Evolutionary conservation across 2,113 vertebrate genomes (phyloP).

Genomic region (Octodon degus): DNA sequence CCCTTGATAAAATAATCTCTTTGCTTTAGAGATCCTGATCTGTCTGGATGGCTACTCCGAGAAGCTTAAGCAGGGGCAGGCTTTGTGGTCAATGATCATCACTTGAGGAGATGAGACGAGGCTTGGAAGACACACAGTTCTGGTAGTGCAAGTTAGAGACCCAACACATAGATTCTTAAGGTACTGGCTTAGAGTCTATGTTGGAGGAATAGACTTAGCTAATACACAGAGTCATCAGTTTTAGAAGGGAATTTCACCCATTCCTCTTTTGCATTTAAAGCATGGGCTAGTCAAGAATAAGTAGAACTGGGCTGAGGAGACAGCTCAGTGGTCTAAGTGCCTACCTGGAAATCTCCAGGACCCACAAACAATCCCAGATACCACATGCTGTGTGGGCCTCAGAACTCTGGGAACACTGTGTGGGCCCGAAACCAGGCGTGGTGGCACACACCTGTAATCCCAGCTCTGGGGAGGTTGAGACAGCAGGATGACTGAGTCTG

Average conservation of each 20-base stretch:
- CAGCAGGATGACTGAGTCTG: too few relatives aligned
- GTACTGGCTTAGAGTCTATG: not conserved
- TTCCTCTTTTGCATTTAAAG: not conserved
- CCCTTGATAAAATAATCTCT: not conserved
- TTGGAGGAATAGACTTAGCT: not conserved
- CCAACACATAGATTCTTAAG: not conserved
- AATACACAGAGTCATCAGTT: not conserved
- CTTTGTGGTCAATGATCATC: not conserved
- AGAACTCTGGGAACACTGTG: too few relatives aligned
- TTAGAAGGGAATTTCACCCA: not conserved
- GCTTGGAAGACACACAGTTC: not conserved
- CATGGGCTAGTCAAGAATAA: not conserved
- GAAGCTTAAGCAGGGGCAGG: not conserved
- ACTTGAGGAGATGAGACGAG: not conserved
- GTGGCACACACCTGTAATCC: too few relatives aligned
- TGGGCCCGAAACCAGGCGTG: too few relatives aligned
- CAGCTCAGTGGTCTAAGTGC: too few relatives aligned
- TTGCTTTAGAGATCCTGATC: constrained; percentile 18
- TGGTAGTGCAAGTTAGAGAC: not conserved
- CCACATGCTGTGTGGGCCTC: too few relatives aligned
- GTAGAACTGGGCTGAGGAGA: too few relatives aligned
- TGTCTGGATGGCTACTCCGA: not conserved
- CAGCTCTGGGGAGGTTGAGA: too few relatives aligned
- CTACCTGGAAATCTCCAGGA: too few relatives aligned
- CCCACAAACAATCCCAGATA: too few relatives aligned